These are phyloP conservation scores for Boloria selene DNA, from an alignment of 2,888 invertebrate genomes.

Conservation along the genomic window DNA sequence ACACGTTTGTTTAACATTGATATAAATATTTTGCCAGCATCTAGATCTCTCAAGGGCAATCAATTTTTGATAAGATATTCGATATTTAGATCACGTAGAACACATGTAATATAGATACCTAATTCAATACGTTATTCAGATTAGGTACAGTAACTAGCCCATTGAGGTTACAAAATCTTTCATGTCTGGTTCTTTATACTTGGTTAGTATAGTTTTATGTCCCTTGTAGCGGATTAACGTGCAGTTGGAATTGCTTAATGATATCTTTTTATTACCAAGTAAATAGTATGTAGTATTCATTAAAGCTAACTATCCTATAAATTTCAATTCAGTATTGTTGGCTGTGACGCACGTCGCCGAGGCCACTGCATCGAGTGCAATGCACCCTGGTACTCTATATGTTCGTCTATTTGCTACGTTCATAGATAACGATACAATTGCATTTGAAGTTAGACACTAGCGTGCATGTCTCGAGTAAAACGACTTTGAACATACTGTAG, in stretches of 20 bases:
- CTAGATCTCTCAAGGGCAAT: too few relatives aligned
- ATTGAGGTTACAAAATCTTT: too few relatives aligned
- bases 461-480: conserved; percentile 6
- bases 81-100: too few relatives aligned
- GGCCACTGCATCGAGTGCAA: conserved; percentile 50
- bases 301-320: conserved; percentile 8
- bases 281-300: conserved; percentile 3
- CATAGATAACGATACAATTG: conserved; percentile 42
- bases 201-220: too few relatives aligned
- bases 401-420: conserved; percentile 43
- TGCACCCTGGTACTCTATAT: conserved; percentile 42
- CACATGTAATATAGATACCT: too few relatives aligned
- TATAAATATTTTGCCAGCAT: too few relatives aligned
- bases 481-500: conserved; percentile 1
- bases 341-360: conserved; percentile 55
- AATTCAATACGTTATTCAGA: too few relatives aligned
- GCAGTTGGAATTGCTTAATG: not conserved
- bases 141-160: too few relatives aligned
- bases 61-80: too few relatives aligned
- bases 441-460: conserved; percentile 25
- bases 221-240: not conserved
- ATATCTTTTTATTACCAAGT: not conserved
- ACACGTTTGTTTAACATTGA: too few relatives aligned
- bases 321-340: conserved; percentile 41
- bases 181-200: too few relatives aligned